Evolutionary conservation across 2,888 invertebrate species (phyloP).

Genomic region (Mesopsocus fuscifrons): DNA sequence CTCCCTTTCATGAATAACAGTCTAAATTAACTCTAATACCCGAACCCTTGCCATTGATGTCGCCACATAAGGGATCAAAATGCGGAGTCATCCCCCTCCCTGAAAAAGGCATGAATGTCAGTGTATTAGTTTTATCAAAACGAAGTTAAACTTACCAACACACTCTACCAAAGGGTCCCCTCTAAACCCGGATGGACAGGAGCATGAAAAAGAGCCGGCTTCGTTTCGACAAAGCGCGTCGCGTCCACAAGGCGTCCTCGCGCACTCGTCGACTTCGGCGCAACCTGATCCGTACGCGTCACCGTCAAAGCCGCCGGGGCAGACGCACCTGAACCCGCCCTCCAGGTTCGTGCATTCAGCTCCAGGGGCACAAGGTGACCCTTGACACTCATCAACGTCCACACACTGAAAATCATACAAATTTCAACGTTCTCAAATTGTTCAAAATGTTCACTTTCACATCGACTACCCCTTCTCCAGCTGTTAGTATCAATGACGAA

Average conservation of each 20-base stretch:
- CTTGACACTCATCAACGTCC: slow-evolving; percentile 68
- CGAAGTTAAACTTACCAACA: slow-evolving; percentile 56
- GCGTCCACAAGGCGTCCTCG: slow-evolving; percentile 54
- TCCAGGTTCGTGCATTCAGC: slow-evolving; percentile 63
- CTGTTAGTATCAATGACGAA: too few relatives aligned
- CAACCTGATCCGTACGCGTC: slow-evolving; percentile 57
- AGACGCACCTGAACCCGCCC: slow-evolving; percentile 67
- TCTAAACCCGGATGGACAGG: slow-evolving; percentile 64
- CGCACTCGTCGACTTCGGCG: slow-evolving; percentile 54
- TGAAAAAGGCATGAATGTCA: too few relatives aligned
- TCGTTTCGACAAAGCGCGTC: slow-evolving; percentile 62
- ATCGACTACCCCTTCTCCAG: too few relatives aligned
- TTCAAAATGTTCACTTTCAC: neutral
- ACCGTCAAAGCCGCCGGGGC: slow-evolving; percentile 63
- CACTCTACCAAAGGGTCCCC: slow-evolving; percentile 61
- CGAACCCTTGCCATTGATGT: too few relatives aligned
- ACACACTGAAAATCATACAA: slow-evolving; percentile 35
- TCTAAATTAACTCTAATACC: too few relatives aligned
- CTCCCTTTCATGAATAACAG: too few relatives aligned
- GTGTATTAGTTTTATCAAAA: too few relatives aligned
- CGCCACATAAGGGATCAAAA: too few relatives aligned
- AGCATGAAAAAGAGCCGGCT: slow-evolving; percentile 58
- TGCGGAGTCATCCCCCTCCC: too few relatives aligned
- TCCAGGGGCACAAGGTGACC: slow-evolving; percentile 53
- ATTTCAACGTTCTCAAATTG: neutral